A percentile compares a stretch with the other conserved stretches of the same genome.
Conservation (phyloP, 2,888 invertebrate species). For the Epistrophe eligans region DNA sequence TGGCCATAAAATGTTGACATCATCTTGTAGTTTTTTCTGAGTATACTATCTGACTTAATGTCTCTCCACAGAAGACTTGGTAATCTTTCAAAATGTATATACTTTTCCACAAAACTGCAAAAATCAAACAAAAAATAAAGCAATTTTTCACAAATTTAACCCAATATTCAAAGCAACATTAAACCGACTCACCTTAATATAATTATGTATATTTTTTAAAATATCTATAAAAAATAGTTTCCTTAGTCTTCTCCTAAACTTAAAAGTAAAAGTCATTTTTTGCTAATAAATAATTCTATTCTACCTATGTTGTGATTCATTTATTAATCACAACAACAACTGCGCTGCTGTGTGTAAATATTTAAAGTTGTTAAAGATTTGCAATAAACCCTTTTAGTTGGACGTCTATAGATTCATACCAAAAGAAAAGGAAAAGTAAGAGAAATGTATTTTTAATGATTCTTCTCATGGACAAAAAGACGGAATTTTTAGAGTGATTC, state of each 20-base stretch:
- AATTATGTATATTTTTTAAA: too few relatives aligned
- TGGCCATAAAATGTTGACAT: too few relatives aligned
- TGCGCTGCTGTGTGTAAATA: background rate
- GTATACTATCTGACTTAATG: too few relatives aligned
- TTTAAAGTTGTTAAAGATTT: conserved; percentile 1
- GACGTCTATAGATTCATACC: background rate
- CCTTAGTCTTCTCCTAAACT: background rate
- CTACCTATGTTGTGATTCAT: background rate
- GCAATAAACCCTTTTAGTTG: background rate
- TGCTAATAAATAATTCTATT: conserved; percentile 5
- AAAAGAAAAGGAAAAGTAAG: background rate
- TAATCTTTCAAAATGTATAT: too few relatives aligned
- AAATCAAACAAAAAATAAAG: too few relatives aligned
- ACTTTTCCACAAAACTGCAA: too few relatives aligned
- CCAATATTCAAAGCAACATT: too few relatives aligned
- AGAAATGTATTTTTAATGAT: conserved; percentile 35
- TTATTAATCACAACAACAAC: conserved; percentile 7
- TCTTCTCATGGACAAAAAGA: conserved; percentile 15
- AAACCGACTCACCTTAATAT: too few relatives aligned
- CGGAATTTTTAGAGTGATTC: background rate
- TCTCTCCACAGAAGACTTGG: too few relatives aligned
- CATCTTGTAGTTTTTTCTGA: too few relatives aligned
- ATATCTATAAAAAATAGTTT: too few relatives aligned
- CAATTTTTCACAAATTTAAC: too few relatives aligned
- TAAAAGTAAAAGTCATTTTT: background rate